Percentiles rank a stretch among this genome's conserved stretches.
These are phyloP conservation scores for Emydocephalus ijimae DNA, from an alignment of 2,113 vertebrate species.

Conservation along the genomic window DNA sequence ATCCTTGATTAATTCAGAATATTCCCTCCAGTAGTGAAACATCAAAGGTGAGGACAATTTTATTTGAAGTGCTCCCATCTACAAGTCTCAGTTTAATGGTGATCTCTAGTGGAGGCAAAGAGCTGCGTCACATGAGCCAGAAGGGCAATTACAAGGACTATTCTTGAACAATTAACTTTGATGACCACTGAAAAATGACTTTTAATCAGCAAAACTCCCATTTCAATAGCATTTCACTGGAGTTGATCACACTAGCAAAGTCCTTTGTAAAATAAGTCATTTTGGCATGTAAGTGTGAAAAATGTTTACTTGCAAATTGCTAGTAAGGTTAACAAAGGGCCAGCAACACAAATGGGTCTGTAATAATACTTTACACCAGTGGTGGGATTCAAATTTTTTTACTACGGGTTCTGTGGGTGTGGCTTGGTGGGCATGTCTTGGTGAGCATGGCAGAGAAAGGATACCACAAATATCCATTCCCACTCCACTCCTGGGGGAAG, in stretches of 20 bases:
- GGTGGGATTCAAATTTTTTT: too few relatives aligned
- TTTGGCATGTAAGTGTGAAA: neutral
- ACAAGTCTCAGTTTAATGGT: neutral
- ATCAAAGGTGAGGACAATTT: neutral
- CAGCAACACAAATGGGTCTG: neutral
- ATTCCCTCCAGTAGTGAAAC: neutral
- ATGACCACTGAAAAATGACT: neutral
- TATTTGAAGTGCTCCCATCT: neutral
- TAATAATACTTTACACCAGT: neutral
- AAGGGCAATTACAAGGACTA: neutral
- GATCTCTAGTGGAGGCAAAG: conserved; percentile 4
- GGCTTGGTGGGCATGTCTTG: too few relatives aligned
- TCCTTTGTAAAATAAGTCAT: neutral
- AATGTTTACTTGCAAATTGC: neutral
- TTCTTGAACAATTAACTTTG: neutral
- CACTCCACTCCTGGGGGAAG: too few relatives aligned
- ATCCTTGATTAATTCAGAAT: neutral
- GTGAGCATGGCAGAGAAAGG: too few relatives aligned
- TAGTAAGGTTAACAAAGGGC: neutral
- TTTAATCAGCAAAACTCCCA: neutral
- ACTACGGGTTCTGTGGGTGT: too few relatives aligned
- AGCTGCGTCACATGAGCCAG: neutral
- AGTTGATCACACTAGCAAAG: neutral
- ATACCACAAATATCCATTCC: too few relatives aligned
- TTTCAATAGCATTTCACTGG: neutral